Evolutionary conservation across 2,113 vertebrate genomes (phyloP).

Genomic region (Paratilapia polleni): DNA sequence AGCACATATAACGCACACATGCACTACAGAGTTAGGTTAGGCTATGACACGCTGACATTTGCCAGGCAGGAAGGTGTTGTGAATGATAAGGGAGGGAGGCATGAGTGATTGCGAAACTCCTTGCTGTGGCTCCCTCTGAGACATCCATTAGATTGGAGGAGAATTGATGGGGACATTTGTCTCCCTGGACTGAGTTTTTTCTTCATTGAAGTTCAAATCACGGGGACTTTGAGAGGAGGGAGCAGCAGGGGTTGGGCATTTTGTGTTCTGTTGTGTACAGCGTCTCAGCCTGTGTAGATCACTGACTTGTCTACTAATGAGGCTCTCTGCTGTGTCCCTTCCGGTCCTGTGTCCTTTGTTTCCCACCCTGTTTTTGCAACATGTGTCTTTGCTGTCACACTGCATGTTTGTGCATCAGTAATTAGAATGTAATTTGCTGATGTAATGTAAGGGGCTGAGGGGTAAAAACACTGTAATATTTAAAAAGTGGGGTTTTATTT

Average conservation of each 20-base stretch:
- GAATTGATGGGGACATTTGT: constrained; percentile 57
- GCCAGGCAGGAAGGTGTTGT: constrained; percentile 53
- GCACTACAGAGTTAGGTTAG: constrained; percentile 18
- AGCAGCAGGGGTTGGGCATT: constrained; percentile 21
- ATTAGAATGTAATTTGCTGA: background rate
- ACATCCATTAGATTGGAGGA: constrained; percentile 46
- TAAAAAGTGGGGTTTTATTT: background rate
- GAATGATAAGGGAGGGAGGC: constrained; percentile 50
- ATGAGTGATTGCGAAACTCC: constrained; percentile 52
- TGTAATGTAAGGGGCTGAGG: background rate
- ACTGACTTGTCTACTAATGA: constrained; percentile 33
- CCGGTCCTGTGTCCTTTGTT: constrained; percentile 10
- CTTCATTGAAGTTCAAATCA: constrained; percentile 29
- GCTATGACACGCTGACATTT: constrained; percentile 54
- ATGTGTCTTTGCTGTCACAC: background rate
- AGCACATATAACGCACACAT: background rate
- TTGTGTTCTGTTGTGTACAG: constrained; percentile 1
- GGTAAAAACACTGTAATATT: background rate
- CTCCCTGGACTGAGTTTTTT: constrained; percentile 32
- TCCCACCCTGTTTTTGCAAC: background rate
- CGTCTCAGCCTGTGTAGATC: constrained; percentile 2
- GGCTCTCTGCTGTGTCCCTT: background rate
- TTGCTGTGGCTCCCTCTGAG: constrained; percentile 35
- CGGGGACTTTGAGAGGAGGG: constrained; percentile 11
- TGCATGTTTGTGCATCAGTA: background rate